phyloP scores from a whole-genome alignment of 2,797 vertebrate species.

The Monodelphis domestica region DNA sequence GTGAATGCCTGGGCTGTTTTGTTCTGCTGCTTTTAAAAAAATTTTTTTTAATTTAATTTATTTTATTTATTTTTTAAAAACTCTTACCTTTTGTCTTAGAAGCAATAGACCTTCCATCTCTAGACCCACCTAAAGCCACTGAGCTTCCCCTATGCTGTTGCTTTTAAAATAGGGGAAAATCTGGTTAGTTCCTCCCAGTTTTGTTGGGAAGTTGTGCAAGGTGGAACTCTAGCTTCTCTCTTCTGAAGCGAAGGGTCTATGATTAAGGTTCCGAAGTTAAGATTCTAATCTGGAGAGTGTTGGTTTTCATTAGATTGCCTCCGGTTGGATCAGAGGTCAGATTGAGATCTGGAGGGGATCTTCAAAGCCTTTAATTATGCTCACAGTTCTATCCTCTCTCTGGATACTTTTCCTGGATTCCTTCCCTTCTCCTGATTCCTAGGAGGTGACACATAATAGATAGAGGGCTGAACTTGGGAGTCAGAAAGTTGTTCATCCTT shows the following conservation, averaged over 20 bases:
- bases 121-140: too few relatives aligned
- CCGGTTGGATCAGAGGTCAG: neutral
- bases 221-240: constrained; percentile 30
- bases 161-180: constrained; percentile 36
- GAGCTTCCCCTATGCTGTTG: too few relatives aligned
- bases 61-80: too few relatives aligned
- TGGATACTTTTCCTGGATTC: neutral
- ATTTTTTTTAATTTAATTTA: too few relatives aligned
- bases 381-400: too few relatives aligned
- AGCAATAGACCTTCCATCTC: too few relatives aligned
- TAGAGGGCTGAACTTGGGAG: neutral
- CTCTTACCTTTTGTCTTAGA: too few relatives aligned
- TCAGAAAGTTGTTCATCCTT: neutral
- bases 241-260: constrained; percentile 40
- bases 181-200: constrained; percentile 36
- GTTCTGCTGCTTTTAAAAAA: neutral
- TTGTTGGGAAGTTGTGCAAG: constrained; percentile 40
- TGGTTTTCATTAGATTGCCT: constrained; percentile 66
- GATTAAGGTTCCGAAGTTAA: too few relatives aligned
- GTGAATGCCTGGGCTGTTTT: neutral
- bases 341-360: neutral
- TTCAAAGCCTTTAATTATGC: too few relatives aligned
- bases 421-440: neutral
- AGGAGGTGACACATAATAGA: neutral
- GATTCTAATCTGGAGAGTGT: constrained; percentile 61